Evolutionary conservation across 2,888 invertebrate genomes (phyloP), one percentile per base, ranked within the genome.

Genomic region (Sicus ferrugineus): DNA sequence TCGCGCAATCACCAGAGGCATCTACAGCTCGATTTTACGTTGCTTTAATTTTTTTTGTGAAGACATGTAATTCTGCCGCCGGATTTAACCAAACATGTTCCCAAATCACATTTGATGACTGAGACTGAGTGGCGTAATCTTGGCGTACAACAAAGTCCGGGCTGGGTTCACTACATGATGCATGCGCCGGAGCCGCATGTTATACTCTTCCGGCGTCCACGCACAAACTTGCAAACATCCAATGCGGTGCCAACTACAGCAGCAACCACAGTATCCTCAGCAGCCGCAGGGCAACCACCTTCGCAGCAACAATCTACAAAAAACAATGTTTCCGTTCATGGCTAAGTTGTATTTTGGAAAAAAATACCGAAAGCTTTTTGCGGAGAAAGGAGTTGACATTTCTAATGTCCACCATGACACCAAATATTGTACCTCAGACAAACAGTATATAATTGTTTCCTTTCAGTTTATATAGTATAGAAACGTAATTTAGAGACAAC

Each of bases 91-190:
- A 92, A 92, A 74, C 86, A 92, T 65, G 95, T 97, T 0, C 97
- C 97, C 0, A 92, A 94, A 81, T 91, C 92, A 0, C 96, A 96
- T 81, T 86, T 97, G 61, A 95, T 97, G 95, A 92, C 94, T 0
- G 97, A 97, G 86, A 91, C 93, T 0, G 97, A 97, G 85, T 97
- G 97, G 97, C 88, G 97, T 71, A 94, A 95, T 84, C 88, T 97
- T 1, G 97, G 97, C 0, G 95, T 97, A 0, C 96, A 96, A 82
- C 97, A 97, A 83, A 95, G 95, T 81, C 95, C 95, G 0, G 93
- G 93, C 62, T 94, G 93, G 93, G 78, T 85, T 1, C 84, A 85
- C 70, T 85, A 85, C 56, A 85, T 85, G 95, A 90, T 95, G 75
- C 97, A 97, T 82, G 90, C 91, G 23, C 96, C 97, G 50, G 96